phyloP scores from a whole-genome alignment of 2,797 vertebrate species.

The Delichon dasypus region DNA sequence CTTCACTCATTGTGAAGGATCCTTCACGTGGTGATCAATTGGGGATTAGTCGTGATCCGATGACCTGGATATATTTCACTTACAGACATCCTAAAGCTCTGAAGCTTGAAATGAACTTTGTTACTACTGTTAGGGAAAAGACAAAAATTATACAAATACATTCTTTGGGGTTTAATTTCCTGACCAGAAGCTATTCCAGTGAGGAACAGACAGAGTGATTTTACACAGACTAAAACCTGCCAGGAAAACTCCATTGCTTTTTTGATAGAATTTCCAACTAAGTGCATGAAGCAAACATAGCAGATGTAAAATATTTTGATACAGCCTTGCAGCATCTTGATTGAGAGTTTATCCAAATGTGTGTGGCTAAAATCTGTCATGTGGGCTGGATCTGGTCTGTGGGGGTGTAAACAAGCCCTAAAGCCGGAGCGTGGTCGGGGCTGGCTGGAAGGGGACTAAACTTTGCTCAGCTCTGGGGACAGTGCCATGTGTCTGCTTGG shows the following conservation, averaged over 20 bases:
- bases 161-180: not conserved
- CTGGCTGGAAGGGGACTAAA: not conserved
- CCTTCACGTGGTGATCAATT: rapidly evolving
- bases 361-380: not conserved
- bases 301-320: conserved; percentile 15
- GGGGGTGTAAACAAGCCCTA: not conserved
- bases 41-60: not conserved
- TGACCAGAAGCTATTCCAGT: not conserved
- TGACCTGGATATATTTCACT: not conserved
- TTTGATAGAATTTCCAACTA: not conserved
- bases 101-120: not conserved
- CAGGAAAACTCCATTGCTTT: not conserved
- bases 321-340: not conserved
- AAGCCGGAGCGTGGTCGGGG: not conserved
- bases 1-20: not conserved
- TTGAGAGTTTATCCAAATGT: not conserved
- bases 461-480: not conserved
- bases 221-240: not conserved
- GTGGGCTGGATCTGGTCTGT: not conserved
- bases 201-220: not conserved
- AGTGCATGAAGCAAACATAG: not conserved
- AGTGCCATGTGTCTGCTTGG: not conserved
- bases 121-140: not conserved
- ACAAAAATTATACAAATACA: not conserved
- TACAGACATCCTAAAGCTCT: not conserved